These are phyloP conservation scores for Rhamnusium bicolor DNA, from an alignment of 2,888 invertebrate species.

Conservation along the genomic window DNA sequence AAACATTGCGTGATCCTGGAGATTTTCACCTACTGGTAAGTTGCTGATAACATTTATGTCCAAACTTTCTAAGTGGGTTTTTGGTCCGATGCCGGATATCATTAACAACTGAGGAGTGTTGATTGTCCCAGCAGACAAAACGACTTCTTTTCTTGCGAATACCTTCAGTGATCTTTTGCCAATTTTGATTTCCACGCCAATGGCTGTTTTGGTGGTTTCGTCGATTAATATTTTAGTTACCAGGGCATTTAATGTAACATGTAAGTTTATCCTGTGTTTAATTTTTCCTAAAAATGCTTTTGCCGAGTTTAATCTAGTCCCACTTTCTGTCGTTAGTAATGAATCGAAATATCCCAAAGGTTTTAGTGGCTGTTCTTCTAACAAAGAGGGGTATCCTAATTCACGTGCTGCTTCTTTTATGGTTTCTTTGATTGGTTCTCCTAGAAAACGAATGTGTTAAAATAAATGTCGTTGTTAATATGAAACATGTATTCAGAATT, in stretches of 20 bases:
- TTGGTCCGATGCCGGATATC: constrained; percentile 79
- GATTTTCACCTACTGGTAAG: constrained; percentile 74
- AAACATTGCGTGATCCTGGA: constrained; percentile 74
- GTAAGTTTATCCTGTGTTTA: constrained; percentile 74
- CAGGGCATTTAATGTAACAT: constrained; percentile 74
- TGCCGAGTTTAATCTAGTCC: constrained; percentile 73
- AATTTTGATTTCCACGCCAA: constrained; percentile 69
- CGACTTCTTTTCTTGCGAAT: constrained; percentile 75
- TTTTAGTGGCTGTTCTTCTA: constrained; percentile 56
- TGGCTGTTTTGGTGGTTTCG: constrained; percentile 67
- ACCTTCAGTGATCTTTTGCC: constrained; percentile 58
- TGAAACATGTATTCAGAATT: too few species aligned
- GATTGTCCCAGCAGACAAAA: constrained; percentile 79
- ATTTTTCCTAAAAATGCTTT: constrained; percentile 80
- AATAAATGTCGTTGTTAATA: background rate
- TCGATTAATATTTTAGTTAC: constrained; percentile 75
- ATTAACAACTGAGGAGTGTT: constrained; percentile 80
- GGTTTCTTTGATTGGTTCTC: constrained; percentile 59
- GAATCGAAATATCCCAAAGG: constrained; percentile 62
- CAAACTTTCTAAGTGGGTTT: constrained; percentile 70
- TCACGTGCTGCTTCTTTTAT: constrained; percentile 69
- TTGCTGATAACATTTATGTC: constrained; percentile 70
- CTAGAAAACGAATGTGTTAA: constrained; percentile 16
- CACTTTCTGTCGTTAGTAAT: constrained; percentile 64
- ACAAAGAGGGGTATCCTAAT: constrained; percentile 65